Conservation (phyloP, 2,888 invertebrate genomes). For the Netelia melanura region DNA sequence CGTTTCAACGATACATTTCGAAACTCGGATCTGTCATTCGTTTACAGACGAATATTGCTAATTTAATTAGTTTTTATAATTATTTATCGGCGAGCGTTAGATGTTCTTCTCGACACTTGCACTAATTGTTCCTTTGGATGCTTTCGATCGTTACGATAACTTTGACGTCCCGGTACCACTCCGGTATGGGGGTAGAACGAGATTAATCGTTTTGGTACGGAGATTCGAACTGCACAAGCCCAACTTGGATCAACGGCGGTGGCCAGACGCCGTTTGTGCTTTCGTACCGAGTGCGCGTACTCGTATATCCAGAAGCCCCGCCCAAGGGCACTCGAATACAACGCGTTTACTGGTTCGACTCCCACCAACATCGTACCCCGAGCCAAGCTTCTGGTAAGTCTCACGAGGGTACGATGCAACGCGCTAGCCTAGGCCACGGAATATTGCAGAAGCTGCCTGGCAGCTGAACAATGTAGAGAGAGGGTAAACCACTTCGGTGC, state of each 20-base stretch:
- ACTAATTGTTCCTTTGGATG: too few species aligned
- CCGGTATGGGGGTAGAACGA: neutral
- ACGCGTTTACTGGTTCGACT: constrained; percentile 70
- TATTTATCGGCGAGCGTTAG: too few species aligned
- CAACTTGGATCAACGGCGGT: constrained; percentile 77
- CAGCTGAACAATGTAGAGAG: constrained; percentile 49
- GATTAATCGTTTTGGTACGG: constrained; percentile 14
- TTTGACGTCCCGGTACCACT: too few species aligned
- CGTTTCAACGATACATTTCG: neutral
- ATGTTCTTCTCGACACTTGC: too few species aligned
- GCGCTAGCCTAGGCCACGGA: constrained; percentile 23
- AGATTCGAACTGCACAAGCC: constrained; percentile 66
- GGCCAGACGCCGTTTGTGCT: constrained; percentile 82
- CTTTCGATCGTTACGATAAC: too few species aligned
- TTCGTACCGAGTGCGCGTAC: constrained; percentile 68
- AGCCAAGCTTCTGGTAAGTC: neutral
- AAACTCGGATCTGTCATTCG: too few species aligned
- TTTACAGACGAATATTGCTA: too few species aligned
- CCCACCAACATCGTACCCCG: constrained; percentile 65
- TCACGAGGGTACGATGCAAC: constrained; percentile 32
- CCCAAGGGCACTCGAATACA: constrained; percentile 72
- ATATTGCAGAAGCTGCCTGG: constrained; percentile 55
- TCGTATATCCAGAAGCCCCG: constrained; percentile 79
- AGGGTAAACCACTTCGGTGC: constrained; percentile 16
- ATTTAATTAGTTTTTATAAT: too few species aligned